A percentile compares a stretch with the other conserved stretches of the same genome.
phyloP scores from a whole-genome alignment of 2,797 vertebrate species.

The Argya squamiceps region DNA sequence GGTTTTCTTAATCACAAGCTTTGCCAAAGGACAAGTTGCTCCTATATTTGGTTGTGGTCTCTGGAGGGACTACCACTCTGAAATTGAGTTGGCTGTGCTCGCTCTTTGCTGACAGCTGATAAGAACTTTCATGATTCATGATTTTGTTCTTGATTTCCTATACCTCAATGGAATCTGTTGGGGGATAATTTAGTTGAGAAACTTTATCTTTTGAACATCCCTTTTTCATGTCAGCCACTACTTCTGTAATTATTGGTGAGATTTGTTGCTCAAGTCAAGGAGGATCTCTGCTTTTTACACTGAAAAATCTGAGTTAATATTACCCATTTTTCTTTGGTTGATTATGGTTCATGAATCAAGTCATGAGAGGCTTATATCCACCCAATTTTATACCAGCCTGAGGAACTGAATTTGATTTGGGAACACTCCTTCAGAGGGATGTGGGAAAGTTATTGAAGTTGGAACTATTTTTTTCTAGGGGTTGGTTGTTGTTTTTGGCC shows the following conservation, averaged over 20 bases:
- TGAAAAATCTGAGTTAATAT: not conserved
- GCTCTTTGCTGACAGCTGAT: not conserved
- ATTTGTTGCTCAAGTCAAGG: not conserved
- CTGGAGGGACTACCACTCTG: not conserved
- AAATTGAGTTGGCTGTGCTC: not conserved
- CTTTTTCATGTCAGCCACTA: not conserved
- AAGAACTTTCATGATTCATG: slow-evolving; percentile 31
- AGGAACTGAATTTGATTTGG: not conserved
- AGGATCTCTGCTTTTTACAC: not conserved
- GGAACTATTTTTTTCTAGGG: not conserved
- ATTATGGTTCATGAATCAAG: not conserved
- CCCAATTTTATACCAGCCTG: not conserved
- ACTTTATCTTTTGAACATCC: not conserved
- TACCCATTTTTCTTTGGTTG: not conserved
- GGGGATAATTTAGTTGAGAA: not conserved
- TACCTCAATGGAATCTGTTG: not conserved
- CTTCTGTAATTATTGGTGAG: not conserved
- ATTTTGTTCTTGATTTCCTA: slow-evolving; percentile 13
- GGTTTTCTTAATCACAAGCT: not conserved
- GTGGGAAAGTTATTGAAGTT: not conserved
- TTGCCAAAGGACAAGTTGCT: slow-evolving; percentile 2
- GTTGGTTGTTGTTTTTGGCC: rapidly evolving
- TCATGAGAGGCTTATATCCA: not conserved
- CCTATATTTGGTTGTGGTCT: not conserved
- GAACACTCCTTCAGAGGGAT: not conserved